A percentile compares a stretch with the other conserved stretches of the same genome.
These are phyloP conservation scores for Gadus macrocephalus DNA, from an alignment of 2,113 vertebrate genomes.

Conservation along the genomic window DNA sequence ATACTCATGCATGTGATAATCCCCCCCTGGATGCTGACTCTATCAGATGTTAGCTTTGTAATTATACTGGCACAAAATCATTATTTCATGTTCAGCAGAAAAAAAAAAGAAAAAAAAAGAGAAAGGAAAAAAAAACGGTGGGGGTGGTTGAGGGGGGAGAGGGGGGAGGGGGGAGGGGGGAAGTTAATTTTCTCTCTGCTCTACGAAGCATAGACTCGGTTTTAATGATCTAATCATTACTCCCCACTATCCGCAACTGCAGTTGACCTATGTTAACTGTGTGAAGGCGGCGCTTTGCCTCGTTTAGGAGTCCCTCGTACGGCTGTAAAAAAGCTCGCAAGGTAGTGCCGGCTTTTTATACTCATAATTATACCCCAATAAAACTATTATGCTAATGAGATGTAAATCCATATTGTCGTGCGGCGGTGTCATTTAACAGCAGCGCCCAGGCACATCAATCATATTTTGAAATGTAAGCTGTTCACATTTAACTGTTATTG, in stretches of 20 bases:
- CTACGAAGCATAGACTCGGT: conserved; percentile 99
- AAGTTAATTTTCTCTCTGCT: conserved; percentile 99
- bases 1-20: conserved; percentile 99
- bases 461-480: conserved; percentile 74
- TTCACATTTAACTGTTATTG: conserved; percentile 73
- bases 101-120: conserved; percentile 83
- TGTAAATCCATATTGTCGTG: conserved; percentile 72
- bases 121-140: conserved; percentile 44
- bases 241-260: conserved; percentile 91
- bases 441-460: conserved; percentile 67
- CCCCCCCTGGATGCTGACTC: conserved; percentile 98
- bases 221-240: conserved; percentile 99
- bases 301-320: conserved; percentile 91
- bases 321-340: conserved; percentile 65
- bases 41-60: conserved; percentile 99
- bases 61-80: conserved; percentile 99
- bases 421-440: conserved; percentile 66
- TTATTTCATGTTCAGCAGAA: conserved; percentile 99
- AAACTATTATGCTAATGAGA: conserved; percentile 90
- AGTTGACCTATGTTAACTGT: conserved; percentile 97
- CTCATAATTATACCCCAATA: conserved; percentile 50
- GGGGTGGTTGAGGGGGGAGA: conserved; percentile 52
- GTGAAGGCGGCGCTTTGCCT: conserved; percentile 91
- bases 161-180: conserved; percentile 56
- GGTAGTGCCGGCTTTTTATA: too few species aligned